Evolutionary conservation across 2,797 vertebrate genomes (phyloP), one percentile per base, ranked within the genome.

Genomic region (Syngnathus rostellatus): DNA sequence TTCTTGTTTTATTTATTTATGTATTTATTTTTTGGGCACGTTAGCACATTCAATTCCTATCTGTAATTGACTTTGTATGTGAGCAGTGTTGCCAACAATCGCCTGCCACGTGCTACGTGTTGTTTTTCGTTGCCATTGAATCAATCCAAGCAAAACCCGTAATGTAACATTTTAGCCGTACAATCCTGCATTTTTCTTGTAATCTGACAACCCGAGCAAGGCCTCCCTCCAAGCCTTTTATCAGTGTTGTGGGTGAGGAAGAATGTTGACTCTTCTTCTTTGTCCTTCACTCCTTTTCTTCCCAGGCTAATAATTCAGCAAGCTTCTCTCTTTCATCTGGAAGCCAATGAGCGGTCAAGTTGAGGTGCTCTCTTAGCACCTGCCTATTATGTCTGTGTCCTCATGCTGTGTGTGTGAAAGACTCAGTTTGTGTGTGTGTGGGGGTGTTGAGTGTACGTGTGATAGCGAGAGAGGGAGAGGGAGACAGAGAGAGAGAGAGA

Each of bases 291-390:
- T 31, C 21, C n/a, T 37, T 41, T 37, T 38, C 48, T 62, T 14
- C 38, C 25, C 31, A 6, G 37, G 19, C 38, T 21, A 19, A 64
- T 64, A n/a, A 53, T 9, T 64, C 53, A 53, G 0, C 45, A 68
- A 45, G 57, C 21, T 48, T 57, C 54, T 78, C 43, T 59, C 59
- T 75, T 60, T 76, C 65, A 78, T 59, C 45, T 60, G 17, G 17
- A 58, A 55, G 54, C 63, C 68, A 75, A 75, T 53, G 7, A 74
- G 53, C 65, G 84, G 82, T 86, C 81, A 84, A 79, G 73, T 76
- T 68, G 61, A 78, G 75, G 74, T 72, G 71, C 70, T 83, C 73
- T 73, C 78, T 79, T 81, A 71, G 63, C 81, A 87, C 85, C 83
- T 85, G 79, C 70, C 72, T 61, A 79, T 81, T 78, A 77, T 48